These are phyloP conservation scores for Aspidiotus destructor DNA, from an alignment of 2,888 invertebrate genomes.

Conservation along the genomic window DNA sequence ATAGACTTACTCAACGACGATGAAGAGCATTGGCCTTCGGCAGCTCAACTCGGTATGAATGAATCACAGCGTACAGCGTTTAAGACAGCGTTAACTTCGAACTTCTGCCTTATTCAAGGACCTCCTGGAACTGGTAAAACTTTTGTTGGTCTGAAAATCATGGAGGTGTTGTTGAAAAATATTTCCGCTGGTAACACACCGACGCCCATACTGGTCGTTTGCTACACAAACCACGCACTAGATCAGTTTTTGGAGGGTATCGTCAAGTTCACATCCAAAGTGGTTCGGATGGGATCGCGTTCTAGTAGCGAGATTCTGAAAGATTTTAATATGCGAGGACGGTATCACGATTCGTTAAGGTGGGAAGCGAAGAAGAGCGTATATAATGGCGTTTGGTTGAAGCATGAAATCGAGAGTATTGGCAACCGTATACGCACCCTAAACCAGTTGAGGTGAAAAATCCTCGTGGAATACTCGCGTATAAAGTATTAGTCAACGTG, in stretches of 20 bases:
- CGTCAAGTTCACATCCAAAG: conserved; percentile 48
- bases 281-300: conserved; percentile 62
- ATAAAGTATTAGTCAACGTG: neutral
- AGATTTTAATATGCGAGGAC: conserved; percentile 9
- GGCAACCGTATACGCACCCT: neutral
- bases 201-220: conserved; percentile 57
- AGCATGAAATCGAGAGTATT: conserved; percentile 1
- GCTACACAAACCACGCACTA: conserved; percentile 76
- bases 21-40: conserved; percentile 35
- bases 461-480: neutral
- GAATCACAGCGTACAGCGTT: conserved; percentile 58
- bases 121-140: conserved; percentile 86
- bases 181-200: neutral
- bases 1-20: conserved; percentile 24
- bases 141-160: conserved; percentile 64
- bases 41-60: conserved; percentile 49
- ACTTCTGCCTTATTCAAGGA: conserved; percentile 72
- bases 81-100: conserved; percentile 55
- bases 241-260: conserved; percentile 74
- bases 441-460: neutral
- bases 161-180: conserved; percentile 56
- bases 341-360: neutral
- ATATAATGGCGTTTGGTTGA: neutral
- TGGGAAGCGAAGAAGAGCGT: neutral
- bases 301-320: conserved; percentile 50